These are phyloP conservation scores for Chaetodon trifascialis DNA, from an alignment of 2,113 vertebrate species.

Conservation along the genomic window DNA sequence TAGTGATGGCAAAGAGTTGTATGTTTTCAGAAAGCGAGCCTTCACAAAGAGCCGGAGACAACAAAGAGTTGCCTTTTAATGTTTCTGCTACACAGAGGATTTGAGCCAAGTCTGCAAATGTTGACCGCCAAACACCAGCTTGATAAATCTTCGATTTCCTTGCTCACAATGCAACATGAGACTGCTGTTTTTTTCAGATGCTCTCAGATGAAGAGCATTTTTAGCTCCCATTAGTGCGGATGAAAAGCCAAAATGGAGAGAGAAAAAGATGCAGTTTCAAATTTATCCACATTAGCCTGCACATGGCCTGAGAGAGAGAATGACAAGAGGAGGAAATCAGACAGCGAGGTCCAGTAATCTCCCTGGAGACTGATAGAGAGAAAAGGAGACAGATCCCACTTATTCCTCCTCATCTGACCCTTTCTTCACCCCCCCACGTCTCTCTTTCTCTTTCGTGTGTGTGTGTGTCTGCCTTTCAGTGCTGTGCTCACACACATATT, in stretches of 20 bases:
- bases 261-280: constrained; percentile 25
- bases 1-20: not conserved
- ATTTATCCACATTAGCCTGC: constrained; percentile 28
- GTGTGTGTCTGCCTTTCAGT: not conserved
- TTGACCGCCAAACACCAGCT: not conserved
- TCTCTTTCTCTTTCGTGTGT: not conserved
- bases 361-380: constrained; percentile 40
- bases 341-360: constrained; percentile 52
- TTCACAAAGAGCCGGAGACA: too few species aligned
- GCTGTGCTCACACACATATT: constrained; percentile 5
- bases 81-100: not conserved
- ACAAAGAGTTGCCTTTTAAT: too few species aligned
- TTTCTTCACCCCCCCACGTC: constrained; percentile 32
- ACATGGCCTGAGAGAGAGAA: constrained; percentile 24
- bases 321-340: constrained; percentile 41
- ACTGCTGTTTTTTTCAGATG: not conserved
- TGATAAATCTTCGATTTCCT: not conserved
- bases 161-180: not conserved
- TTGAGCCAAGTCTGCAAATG: not conserved
- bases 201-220: constrained; percentile 1
- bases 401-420: constrained; percentile 54
- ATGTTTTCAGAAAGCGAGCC: not conserved
- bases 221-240: constrained; percentile 17
- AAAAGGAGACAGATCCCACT: constrained; percentile 50
- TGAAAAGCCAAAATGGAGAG: not conserved